A percentile compares a stretch with the other conserved stretches of the same genome.
Conservation (phyloP, 2,113 vertebrate genomes). For the Xyrauchen texanus region DNA sequence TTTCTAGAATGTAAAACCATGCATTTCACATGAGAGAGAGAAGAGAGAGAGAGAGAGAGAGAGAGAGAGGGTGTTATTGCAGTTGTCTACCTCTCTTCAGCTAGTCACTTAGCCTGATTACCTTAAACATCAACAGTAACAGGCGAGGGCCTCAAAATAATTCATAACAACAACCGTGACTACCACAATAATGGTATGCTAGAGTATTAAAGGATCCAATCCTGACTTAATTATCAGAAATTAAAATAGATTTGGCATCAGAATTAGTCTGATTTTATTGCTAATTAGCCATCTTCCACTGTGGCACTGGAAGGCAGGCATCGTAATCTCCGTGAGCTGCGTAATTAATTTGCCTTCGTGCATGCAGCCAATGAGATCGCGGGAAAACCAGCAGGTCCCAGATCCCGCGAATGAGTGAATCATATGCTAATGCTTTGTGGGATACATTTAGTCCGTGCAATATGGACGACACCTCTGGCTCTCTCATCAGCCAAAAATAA, state of each 20-base stretch:
- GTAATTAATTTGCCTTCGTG: conserved; percentile 79
- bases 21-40: background rate
- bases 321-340: conserved; percentile 75
- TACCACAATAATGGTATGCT: conserved; percentile 73
- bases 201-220: conserved; percentile 79
- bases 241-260: conserved; percentile 81
- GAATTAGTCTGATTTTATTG: conserved; percentile 82
- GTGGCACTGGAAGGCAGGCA: conserved; percentile 67
- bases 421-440: conserved; percentile 78
- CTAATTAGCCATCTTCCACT: conserved; percentile 76
- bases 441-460: conserved; percentile 55
- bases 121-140: conserved; percentile 73
- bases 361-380: conserved; percentile 69
- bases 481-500: background rate
- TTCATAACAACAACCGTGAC: conserved; percentile 73
- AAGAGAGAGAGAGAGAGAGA: too few species aligned
- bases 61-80: too few species aligned
- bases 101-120: conserved; percentile 74
- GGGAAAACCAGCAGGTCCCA: conserved; percentile 63
- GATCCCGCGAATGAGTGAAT: conserved; percentile 60
- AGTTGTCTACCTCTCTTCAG: conserved; percentile 43
- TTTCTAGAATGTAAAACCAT: background rate
- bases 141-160: conserved; percentile 66
- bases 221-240: conserved; percentile 80
- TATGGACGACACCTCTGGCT: conserved; percentile 3